These are phyloP conservation scores for Amblyraja radiata DNA, from an alignment of 2,797 vertebrate genomes.

Conservation along the genomic window DNA sequence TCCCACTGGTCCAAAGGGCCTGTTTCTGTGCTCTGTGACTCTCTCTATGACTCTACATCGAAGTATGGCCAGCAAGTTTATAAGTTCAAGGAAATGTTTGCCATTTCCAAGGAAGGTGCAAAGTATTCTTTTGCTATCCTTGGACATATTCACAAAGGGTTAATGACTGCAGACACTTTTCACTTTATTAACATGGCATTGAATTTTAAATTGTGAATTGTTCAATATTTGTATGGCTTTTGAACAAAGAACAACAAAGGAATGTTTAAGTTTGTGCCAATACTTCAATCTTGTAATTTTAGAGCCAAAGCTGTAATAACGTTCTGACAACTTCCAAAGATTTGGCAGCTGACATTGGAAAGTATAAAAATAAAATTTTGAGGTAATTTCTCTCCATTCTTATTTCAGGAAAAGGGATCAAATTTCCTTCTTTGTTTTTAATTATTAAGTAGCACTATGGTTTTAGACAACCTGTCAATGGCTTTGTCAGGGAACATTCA, in stretches of 20 bases:
- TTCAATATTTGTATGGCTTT: conserved; percentile 8
- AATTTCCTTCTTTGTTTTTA: conserved; percentile 43
- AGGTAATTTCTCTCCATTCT: conserved; percentile 41
- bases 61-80: too few relatives aligned
- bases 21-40: too few relatives aligned
- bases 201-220: conserved; percentile 14
- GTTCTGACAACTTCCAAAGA: conserved; percentile 2
- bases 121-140: background rate
- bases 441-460: conserved; percentile 41
- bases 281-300: background rate
- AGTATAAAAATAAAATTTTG: conserved; percentile 19
- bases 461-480: conserved; percentile 43
- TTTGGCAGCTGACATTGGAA: conserved; percentile 36
- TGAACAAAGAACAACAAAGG: conserved; percentile 27
- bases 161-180: background rate
- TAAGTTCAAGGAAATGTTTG: too few relatives aligned
- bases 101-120: background rate
- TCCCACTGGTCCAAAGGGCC: too few relatives aligned
- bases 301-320: conserved; percentile 29
- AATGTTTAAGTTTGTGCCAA: conserved; percentile 33
- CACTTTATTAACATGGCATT: background rate
- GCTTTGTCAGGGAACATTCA: conserved; percentile 50
- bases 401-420: conserved; percentile 40
- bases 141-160: background rate
- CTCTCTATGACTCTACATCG: too few relatives aligned